A percentile compares a stretch with the other conserved stretches of the same genome.
phyloP scores from a whole-genome alignment of 2,797 vertebrate species.

The Balearica regulorum region DNA sequence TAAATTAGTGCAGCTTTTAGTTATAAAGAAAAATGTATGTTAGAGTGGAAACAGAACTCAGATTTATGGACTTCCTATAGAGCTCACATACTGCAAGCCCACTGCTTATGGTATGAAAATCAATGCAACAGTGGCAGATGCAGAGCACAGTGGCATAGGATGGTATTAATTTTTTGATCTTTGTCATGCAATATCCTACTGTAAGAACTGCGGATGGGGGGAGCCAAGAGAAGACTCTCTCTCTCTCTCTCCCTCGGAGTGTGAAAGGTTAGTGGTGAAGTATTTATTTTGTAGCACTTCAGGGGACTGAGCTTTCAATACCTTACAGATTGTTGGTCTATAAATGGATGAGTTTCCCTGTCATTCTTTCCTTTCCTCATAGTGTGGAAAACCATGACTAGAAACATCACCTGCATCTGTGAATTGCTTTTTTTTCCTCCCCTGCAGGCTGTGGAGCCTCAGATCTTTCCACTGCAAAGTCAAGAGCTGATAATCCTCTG shows the following conservation, averaged over 20 bases:
- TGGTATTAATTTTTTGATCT: not conserved
- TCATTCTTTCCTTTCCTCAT: not conserved
- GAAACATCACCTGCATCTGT: not conserved
- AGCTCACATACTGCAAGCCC: not conserved
- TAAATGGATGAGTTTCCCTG: not conserved
- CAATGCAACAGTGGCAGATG: not conserved
- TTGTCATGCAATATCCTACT: not conserved
- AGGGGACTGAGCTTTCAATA: not conserved
- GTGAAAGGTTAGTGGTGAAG: not conserved
- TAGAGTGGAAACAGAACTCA: not conserved
- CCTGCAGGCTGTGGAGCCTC: not conserved
- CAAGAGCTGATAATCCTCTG: not conserved
- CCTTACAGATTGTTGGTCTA: not conserved
- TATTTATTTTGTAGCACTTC: not conserved
- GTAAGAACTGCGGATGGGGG: not conserved
- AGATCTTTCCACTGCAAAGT: not conserved
- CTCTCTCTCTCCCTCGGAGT: not conserved
- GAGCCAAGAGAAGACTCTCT: not conserved
- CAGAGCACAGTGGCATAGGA: not conserved
- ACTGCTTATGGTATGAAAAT: not conserved
- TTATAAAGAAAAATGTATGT: not conserved
- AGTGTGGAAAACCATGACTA: not conserved
- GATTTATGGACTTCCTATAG: not conserved
- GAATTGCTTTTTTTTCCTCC: not conserved
- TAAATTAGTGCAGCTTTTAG: conserved; percentile 15